Base-by-base conservation (phyloP, 2,113 vertebrate genomes). In the Chunga burmeisteri region DNA sequence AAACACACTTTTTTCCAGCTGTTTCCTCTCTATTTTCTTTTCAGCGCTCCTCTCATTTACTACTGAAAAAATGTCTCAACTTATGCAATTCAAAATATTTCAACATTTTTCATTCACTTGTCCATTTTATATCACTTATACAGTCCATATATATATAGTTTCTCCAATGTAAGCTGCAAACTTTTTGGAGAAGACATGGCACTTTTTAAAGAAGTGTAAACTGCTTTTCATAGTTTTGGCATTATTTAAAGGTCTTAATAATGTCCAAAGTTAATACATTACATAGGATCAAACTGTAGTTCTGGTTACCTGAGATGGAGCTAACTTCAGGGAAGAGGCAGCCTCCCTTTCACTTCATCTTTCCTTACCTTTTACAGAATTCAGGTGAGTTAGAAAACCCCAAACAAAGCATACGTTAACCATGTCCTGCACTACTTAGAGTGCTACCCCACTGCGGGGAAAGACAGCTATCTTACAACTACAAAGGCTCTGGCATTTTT, bases 361-460 rank as follows among this genome's bases (percentile, higher is more conserved):
- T 82, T 83, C 75, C 30, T 73, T 29, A 7, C 21, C 52, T 82
- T 79, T 90, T 50, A 87, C 15, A 80, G 88, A 71, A 80, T 72
- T 86, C 53, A 86, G 42, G 47, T 59, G 26, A 68, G 70, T 81
- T 86, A 38, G 84, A 87, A 78, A 58, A 26, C 0, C 18, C 16
- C 46, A 80, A 85, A 75, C 49, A 78, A 80, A 78, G 20, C 23
- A 77, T 36, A 85, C 46, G 8, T 52, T 49, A 88, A 89, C 6
- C 6, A 42, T 9, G 42, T 38, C 73, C n/a, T 79, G 21, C 34
- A 40, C 44, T 46, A 59, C 29, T 62, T 67, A 66, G 56, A 82
- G 30, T 5, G 11, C 23, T 50, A 73, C 18, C 30, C 11, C 0
- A 0, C 8, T 59, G 86, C 40, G 70, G 58, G 38, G 83, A 38